Conservation (phyloP, 1,140 invertebrate genomes). For the Thaumetopoea pityocampa region DNA sequence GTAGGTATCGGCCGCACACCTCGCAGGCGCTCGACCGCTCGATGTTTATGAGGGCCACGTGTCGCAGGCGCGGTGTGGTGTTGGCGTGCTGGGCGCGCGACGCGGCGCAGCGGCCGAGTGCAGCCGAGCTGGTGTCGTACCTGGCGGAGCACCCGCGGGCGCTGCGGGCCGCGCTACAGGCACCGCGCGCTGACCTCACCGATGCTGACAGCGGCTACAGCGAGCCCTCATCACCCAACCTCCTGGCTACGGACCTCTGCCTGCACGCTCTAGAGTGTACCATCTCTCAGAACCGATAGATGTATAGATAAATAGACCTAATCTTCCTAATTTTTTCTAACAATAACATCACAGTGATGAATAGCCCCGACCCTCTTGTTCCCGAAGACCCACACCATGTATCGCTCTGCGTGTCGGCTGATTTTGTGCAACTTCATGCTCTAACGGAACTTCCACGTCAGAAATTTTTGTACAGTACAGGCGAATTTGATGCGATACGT, state of each 20-base stretch:
- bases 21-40: constrained; percentile 85
- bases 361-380: too few relatives aligned
- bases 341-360: too few relatives aligned
- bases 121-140: constrained; percentile 87
- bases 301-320: too few relatives aligned
- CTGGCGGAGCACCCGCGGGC: constrained; percentile 76
- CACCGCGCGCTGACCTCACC: constrained; percentile 3
- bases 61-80: constrained; percentile 82
- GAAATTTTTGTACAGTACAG: too few relatives aligned
- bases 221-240: constrained; percentile 6
- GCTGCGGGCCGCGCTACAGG: constrained; percentile 12
- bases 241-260: constrained; percentile 1
- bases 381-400: too few relatives aligned
- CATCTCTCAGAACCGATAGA: too few relatives aligned
- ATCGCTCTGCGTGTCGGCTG: too few relatives aligned
- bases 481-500: too few relatives aligned
- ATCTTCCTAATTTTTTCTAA: too few relatives aligned
- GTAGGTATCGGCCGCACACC: constrained; percentile 78
- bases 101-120: constrained; percentile 82
- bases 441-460: too few relatives aligned
- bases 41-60: constrained; percentile 84
- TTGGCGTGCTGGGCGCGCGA: constrained; percentile 86
- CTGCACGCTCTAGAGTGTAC: background rate
- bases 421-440: too few relatives aligned
- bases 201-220: constrained; percentile 15